Evolutionary conservation across 1,140 invertebrate species (phyloP).

Genomic region (Drosophila tristis): DNA sequence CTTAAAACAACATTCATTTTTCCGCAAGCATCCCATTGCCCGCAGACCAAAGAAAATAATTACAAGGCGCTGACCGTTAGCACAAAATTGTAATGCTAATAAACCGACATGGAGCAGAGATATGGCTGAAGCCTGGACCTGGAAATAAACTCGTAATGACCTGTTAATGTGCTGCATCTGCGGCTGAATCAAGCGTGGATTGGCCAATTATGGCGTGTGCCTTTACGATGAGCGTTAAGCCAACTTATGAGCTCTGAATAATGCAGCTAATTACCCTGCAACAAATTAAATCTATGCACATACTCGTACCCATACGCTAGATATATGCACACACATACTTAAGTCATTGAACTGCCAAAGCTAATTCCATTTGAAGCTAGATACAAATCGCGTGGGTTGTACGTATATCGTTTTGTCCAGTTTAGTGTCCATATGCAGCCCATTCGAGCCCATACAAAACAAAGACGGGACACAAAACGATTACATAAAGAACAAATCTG

Average conservation of each 20-base stretch:
- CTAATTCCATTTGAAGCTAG: conserved; percentile 24
- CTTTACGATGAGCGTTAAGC: too few relatives aligned
- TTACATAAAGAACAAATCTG: conserved; percentile 66
- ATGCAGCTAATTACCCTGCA: too few relatives aligned
- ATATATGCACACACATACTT: too few relatives aligned
- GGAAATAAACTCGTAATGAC: too few relatives aligned
- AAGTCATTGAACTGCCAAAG: conserved; percentile 32
- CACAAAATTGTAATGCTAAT: conserved; percentile 64
- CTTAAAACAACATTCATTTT: conserved; percentile 50
- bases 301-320: too few relatives aligned
- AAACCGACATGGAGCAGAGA: conserved; percentile 28
- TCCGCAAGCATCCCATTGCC: conserved; percentile 37
- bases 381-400: too few relatives aligned
- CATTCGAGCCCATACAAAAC: conserved; percentile 13
- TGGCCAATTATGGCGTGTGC: neutral
- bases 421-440: neutral
- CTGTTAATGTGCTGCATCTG: too few relatives aligned
- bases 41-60: conserved; percentile 62
- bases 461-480: conserved; percentile 55
- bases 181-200: conserved; percentile 16
- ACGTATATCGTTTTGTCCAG: conserved; percentile 12
- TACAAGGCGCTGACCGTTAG: conserved; percentile 49
- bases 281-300: too few relatives aligned
- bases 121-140: too few relatives aligned
- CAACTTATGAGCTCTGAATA: too few relatives aligned